Evolutionary conservation across 2,888 invertebrate genomes (phyloP).

Genomic region (Phrixothrix hirtus): DNA sequence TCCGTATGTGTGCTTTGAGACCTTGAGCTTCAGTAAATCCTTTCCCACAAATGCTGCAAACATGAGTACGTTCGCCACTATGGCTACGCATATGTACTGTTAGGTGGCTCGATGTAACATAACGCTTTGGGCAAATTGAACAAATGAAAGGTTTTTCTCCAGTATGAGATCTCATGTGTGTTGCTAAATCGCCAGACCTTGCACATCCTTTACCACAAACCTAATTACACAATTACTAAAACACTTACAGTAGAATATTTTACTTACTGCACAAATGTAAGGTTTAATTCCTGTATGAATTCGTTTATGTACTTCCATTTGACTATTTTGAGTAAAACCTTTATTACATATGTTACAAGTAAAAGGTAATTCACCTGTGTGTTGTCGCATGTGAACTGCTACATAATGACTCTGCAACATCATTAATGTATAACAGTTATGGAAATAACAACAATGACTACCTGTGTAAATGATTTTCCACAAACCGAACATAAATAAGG

Average conservation of each 20-base stretch:
- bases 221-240: conserved; percentile 38
- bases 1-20: conserved; percentile 44
- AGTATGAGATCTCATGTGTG: conserved; percentile 47
- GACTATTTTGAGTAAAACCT: conserved; percentile 47
- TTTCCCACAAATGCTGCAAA: conserved; percentile 44
- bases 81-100: conserved; percentile 47
- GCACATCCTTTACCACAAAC: conserved; percentile 48
- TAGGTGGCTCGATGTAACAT: conserved; percentile 47
- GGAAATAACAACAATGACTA: conserved; percentile 15
- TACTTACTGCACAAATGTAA: conserved; percentile 44
- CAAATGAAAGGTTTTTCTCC: conserved; percentile 49
- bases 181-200: conserved; percentile 45
- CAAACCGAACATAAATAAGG: conserved; percentile 47
- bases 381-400: conserved; percentile 47
- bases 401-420: conserved; percentile 48
- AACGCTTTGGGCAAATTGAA: conserved; percentile 42
- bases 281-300: conserved; percentile 49
- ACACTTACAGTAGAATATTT: no score
- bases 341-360: conserved; percentile 44
- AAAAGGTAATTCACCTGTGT: conserved; percentile 48
- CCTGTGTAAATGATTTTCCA: conserved; percentile 48
- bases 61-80: conserved; percentile 43
- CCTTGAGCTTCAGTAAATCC: conserved; percentile 45
- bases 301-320: conserved; percentile 46
- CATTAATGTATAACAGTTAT: neutral